Base-by-base conservation (phyloP, 2,888 invertebrate species). In the Amblyteles armatorius region DNA sequence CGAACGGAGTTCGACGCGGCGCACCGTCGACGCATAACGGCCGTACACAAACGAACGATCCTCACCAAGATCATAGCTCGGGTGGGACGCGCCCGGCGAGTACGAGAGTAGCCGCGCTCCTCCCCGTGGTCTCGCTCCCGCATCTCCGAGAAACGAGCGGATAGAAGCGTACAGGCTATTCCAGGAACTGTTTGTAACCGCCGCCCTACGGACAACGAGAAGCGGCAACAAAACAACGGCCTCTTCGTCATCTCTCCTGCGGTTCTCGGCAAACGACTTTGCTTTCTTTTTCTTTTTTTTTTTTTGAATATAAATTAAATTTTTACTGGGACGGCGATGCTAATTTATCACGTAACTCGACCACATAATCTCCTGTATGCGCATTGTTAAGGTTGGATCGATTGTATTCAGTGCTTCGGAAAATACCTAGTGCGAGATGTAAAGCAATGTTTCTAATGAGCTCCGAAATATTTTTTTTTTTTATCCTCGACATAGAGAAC, bases 111-210 rank as follows among this genome's bases (percentile, higher is more conserved):
- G 80, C 60, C 83, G 80, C 83, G 80, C 26, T 48, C 63, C 40
- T 57, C 36, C 72, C 36, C 19, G 33, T 52, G 13, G 52, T 44
- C 72, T 9, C 9, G 60, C 19, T 63, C 33, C 48, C 74, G 74
- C 76, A 33, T 79, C 85, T 85, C 89, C 79, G 52, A 80, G 79
- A 83, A 79, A 57, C 78, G 69, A 26, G 22, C 78, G 22, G 65
- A 81, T 76, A 79, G 83, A 44, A 44, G 68, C 79, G 48, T 90
- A 90, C 85, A 87, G 87, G 84, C 79, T 76, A 87, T 87, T 90
- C 85, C 90, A 90, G 88, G 87, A 87, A 85, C 79, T 44, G 69
- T 84, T 77, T 40, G 40, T 76, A 60, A 77, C 67, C 60, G 68
- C 72, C 44, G 73, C 73, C 68, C 72, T 48, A 29, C 72, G 74